phyloP scores from a whole-genome alignment of 2,797 vertebrate genomes.

The Acanthiza pusilla region DNA sequence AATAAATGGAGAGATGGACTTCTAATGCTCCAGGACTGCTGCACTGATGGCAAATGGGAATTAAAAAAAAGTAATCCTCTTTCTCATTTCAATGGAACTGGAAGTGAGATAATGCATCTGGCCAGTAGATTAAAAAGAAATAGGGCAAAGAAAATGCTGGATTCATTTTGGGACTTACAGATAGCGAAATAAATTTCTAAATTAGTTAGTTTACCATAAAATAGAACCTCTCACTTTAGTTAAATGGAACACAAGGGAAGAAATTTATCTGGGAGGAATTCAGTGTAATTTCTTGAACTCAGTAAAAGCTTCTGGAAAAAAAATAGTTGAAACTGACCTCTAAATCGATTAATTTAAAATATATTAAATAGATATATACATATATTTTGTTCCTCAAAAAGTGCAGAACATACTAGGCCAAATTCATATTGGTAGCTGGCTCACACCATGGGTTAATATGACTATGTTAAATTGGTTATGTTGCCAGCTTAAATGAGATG shows the following conservation, averaged over 20 bases:
- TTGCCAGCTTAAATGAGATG: neutral
- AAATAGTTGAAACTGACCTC: neutral
- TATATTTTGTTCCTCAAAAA: neutral
- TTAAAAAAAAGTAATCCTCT: neutral
- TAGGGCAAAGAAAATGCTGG: neutral
- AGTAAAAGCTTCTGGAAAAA: neutral
- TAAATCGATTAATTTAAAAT: neutral
- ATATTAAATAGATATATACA: neutral
- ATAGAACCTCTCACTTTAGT: neutral
- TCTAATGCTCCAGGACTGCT: neutral
- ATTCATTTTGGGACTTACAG: neutral
- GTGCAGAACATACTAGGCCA: neutral
- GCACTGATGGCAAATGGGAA: neutral
- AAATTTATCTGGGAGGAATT: neutral
- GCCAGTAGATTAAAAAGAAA: neutral
- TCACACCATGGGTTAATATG: neutral
- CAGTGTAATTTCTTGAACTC: neutral
- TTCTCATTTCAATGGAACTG: neutral
- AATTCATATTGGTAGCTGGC: neutral
- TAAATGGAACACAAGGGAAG: neutral
- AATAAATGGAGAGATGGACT: neutral
- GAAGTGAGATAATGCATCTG: constrained; percentile 6
- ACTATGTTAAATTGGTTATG: neutral
- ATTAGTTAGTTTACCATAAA: neutral
- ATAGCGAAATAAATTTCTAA: constrained; percentile 7